These are phyloP conservation scores for Bombus breviceps DNA, from an alignment of 1,140 invertebrate genomes.

Conservation along the genomic window DNA sequence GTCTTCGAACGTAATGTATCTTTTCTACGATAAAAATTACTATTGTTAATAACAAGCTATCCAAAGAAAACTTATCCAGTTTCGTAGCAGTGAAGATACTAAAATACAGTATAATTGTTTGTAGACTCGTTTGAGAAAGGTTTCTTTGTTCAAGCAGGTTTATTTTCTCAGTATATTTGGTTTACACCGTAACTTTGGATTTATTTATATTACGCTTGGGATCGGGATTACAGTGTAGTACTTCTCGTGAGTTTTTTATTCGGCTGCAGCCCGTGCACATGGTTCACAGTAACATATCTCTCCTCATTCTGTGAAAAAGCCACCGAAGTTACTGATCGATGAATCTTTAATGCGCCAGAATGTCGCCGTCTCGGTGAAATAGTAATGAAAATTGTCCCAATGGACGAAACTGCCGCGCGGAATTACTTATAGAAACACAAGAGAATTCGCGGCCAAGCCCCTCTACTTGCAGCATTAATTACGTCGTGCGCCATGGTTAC, in stretches of 20 bases:
- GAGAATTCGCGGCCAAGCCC: not conserved
- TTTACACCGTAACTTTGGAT: not conserved
- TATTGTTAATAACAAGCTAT: no score
- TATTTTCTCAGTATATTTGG: not conserved
- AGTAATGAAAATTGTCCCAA: slow-evolving; percentile 1
- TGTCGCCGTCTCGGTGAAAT: not conserved
- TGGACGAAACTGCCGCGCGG: not conserved
- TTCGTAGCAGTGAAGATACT: not conserved
- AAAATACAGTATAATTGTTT: not conserved
- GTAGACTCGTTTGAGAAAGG: not conserved
- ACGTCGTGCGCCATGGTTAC: not conserved
- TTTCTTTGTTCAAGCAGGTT: not conserved
- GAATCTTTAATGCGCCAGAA: not conserved
- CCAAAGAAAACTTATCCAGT: not conserved
- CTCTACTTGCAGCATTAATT: not conserved
- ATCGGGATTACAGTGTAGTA: not conserved
- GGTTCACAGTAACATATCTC: not conserved
- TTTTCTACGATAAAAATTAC: no score
- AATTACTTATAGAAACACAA: not conserved
- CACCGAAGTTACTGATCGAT: not conserved
- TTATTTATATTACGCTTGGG: slow-evolving; percentile 4
- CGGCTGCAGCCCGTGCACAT: not conserved
- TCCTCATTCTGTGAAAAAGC: not conserved
- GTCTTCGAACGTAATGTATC: no score
- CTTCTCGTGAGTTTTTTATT: not conserved